Percentiles rank a stretch among this genome's conserved stretches.
Evolutionary conservation across 2,888 invertebrate genomes (phyloP).

Genomic region (Tipula helvola): DNA sequence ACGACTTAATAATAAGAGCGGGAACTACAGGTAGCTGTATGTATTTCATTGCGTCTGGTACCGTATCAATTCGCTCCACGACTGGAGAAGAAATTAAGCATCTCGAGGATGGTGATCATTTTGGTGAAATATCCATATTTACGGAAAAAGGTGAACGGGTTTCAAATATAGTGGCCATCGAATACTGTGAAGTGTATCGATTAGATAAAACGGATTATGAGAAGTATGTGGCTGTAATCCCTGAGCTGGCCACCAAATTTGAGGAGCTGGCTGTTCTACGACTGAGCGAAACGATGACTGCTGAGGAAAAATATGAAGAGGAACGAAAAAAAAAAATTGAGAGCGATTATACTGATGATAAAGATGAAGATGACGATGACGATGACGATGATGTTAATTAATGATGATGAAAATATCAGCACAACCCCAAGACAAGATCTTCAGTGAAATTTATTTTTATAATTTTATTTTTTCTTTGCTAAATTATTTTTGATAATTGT

Average conservation of each 20-base stretch:
- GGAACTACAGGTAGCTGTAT: slow-evolving; percentile 48
- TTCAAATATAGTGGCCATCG: slow-evolving; percentile 33
- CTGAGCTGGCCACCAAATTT: neutral
- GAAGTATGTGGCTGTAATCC: neutral
- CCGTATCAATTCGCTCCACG: slow-evolving; percentile 45
- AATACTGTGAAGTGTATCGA: slow-evolving; percentile 34
- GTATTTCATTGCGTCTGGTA: slow-evolving; percentile 50
- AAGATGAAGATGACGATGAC: too few relatives aligned
- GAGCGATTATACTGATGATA: too few relatives aligned
- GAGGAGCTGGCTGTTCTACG: neutral
- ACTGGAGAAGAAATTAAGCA: slow-evolving; percentile 47
- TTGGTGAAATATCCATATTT: slow-evolving; percentile 37
- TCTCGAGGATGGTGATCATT: slow-evolving; percentile 44
- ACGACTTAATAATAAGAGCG: slow-evolving; percentile 45
- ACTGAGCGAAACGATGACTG: neutral
- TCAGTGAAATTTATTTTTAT: too few relatives aligned
- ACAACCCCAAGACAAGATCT: too few relatives aligned
- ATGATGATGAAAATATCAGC: too few relatives aligned
- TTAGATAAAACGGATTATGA: slow-evolving; percentile 22
- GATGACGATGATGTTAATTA: too few relatives aligned
- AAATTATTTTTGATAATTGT: too few relatives aligned
- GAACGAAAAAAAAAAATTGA: too few relatives aligned
- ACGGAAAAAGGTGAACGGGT: slow-evolving; percentile 20
- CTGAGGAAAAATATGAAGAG: neutral
- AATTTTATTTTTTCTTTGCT: too few relatives aligned